phyloP scores from a whole-genome alignment of 2,888 invertebrate species.

The Punctoribates punctum region DNA sequence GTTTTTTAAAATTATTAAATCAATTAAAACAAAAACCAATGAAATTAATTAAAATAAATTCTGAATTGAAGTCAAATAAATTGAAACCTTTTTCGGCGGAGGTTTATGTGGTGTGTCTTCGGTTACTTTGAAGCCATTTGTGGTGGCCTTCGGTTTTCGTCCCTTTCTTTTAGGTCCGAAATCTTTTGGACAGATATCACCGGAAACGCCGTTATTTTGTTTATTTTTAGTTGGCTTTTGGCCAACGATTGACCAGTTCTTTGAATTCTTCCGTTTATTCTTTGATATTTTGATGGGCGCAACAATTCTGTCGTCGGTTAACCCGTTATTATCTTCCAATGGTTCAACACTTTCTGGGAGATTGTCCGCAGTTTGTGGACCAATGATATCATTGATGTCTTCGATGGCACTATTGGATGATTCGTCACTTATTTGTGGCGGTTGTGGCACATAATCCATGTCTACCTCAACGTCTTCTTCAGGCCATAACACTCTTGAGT shows the following conservation, averaged over 20 bases:
- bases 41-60: neutral
- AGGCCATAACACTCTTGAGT: conserved; percentile 38
- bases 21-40: neutral
- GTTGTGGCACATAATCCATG: conserved; percentile 37
- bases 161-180: neutral
- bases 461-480: conserved; percentile 29
- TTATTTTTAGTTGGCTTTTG: neutral
- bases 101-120: neutral
- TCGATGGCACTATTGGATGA: neutral
- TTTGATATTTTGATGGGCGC: neutral
- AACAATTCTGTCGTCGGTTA: neutral
- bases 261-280: conserved; percentile 11
- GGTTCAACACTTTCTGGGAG: neutral
- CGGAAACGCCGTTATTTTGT: neutral
- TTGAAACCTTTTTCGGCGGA: neutral
- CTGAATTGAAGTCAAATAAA: neutral
- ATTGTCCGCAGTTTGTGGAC: neutral
- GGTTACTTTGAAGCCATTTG: neutral
- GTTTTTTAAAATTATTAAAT: neutral
- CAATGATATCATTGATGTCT: neutral
- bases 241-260: conserved; percentile 24
- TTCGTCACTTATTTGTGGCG: neutral
- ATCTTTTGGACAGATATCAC: neutral
- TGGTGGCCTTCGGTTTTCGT: neutral
- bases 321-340: neutral